A percentile compares a stretch with the other conserved stretches of the same genome.
Evolutionary conservation across 35 echinoderm and acorn worm species (phyloP).

Genomic region (Stichopus chloronotus): DNA sequence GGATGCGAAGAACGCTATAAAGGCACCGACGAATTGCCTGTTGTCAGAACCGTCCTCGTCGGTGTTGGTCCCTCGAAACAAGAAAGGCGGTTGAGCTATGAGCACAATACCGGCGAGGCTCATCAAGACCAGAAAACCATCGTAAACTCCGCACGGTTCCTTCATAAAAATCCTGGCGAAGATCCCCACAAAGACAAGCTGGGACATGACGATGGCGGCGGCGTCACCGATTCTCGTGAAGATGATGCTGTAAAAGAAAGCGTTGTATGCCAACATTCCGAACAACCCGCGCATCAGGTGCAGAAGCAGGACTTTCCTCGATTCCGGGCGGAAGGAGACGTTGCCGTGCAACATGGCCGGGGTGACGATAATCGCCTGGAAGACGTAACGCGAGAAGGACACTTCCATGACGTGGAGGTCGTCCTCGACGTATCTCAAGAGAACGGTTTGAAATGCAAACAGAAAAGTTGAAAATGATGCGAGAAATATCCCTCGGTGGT

Average conservation of each 20-base stretch:
- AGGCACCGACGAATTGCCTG: neutral
- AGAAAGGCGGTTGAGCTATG: slow-evolving; percentile 8
- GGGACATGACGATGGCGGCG: neutral
- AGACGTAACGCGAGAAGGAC: slow-evolving; percentile 4
- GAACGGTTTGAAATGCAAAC: slow-evolving; percentile 11
- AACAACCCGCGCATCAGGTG: neutral
- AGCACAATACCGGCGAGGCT: neutral
- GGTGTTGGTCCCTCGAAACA: neutral
- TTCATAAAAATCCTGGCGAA: slow-evolving; percentile 20
- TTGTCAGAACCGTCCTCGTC: neutral
- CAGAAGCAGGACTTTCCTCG: neutral
- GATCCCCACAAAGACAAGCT: slow-evolving; percentile 2
- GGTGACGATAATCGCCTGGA: neutral
- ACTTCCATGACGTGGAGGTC: slow-evolving; percentile 17
- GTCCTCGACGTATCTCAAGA: slow-evolving; percentile 13
- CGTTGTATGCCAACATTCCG: neutral
- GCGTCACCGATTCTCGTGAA: neutral
- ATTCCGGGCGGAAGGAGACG: neutral
- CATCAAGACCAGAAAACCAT: neutral
- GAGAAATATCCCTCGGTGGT: neutral
- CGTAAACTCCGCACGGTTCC: neutral
- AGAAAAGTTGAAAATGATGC: neutral
- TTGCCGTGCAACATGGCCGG: neutral
- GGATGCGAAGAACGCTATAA: neutral
- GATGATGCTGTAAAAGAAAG: slow-evolving; percentile 11